A percentile compares a stretch with the other conserved stretches of the same genome.
phyloP scores from a whole-genome alignment of 2,797 vertebrate genomes.

The Xiphorhynchus erythropygius region DNA sequence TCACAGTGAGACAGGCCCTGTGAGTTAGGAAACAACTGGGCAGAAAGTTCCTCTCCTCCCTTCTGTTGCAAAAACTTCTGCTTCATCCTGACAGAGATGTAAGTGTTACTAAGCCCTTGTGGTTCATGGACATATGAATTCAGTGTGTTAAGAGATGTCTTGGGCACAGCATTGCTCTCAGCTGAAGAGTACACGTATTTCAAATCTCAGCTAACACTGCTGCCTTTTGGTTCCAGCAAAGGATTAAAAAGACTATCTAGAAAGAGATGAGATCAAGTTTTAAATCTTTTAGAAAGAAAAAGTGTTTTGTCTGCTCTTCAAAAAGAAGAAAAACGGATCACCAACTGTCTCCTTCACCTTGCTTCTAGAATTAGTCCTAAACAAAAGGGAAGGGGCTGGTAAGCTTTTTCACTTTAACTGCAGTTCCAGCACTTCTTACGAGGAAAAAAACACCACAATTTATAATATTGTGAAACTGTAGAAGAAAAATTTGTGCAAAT shows the following conservation, averaged over 20 bases:
- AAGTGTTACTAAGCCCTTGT: background rate
- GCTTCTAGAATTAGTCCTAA: background rate
- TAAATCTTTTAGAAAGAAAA: background rate
- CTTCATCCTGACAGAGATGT: background rate
- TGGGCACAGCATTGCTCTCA: background rate
- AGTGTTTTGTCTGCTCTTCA: background rate
- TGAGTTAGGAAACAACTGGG: background rate
- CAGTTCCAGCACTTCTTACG: background rate
- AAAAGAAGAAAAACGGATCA: background rate
- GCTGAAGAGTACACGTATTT: background rate
- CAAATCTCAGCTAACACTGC: background rate
- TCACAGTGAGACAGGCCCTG: background rate
- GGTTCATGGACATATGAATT: background rate
- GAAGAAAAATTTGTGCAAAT: background rate
- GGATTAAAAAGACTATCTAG: background rate
- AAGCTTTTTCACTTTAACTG: background rate
- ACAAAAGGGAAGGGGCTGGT: background rate
- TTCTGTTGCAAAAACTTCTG: background rate
- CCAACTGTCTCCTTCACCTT: background rate
- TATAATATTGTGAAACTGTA: background rate
- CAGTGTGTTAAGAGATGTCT: background rate
- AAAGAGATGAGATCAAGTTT: background rate
- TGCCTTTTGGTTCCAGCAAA: background rate
- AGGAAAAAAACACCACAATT: background rate
- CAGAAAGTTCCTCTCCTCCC: background rate